Evolutionary conservation across 2,888 invertebrate species (phyloP).

Genomic region (Lepidochitona cinerea): DNA sequence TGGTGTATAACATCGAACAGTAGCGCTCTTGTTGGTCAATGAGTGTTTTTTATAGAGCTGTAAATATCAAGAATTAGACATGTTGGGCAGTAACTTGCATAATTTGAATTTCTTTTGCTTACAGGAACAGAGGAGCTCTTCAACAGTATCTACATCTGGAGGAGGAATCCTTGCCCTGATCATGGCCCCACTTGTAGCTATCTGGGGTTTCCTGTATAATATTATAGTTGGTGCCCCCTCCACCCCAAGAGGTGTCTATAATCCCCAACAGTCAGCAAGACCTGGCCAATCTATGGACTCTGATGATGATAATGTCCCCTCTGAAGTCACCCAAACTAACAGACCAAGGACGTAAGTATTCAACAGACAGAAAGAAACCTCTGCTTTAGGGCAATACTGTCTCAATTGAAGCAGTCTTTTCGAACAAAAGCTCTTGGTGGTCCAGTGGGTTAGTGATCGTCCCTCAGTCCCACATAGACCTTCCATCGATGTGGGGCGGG

Average conservation of each 20-base stretch:
- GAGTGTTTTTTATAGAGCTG: no score
- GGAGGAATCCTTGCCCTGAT: slow-evolving; percentile 75
- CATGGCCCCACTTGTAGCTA: slow-evolving; percentile 76
- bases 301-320: background rate
- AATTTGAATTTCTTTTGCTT: background rate
- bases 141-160: background rate
- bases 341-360: slow-evolving; percentile 35
- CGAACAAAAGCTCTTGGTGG: no score
- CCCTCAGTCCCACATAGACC: no score
- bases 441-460: no score
- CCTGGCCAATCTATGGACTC: background rate
- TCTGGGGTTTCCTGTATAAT: slow-evolving; percentile 74
- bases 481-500: no score
- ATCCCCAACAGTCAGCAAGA: slow-evolving; percentile 10
- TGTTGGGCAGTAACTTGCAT: background rate
- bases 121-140: background rate
- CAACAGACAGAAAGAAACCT: no score
- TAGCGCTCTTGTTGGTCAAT: no score
- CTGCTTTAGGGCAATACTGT: no score
- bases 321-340: background rate
- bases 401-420: no score
- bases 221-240: slow-evolving; percentile 70
- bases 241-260: background rate
- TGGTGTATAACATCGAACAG: background rate
- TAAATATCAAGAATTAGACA: no score